Conservation (phyloP, 2,113 vertebrate genomes). For the Steatornis caripensis region DNA sequence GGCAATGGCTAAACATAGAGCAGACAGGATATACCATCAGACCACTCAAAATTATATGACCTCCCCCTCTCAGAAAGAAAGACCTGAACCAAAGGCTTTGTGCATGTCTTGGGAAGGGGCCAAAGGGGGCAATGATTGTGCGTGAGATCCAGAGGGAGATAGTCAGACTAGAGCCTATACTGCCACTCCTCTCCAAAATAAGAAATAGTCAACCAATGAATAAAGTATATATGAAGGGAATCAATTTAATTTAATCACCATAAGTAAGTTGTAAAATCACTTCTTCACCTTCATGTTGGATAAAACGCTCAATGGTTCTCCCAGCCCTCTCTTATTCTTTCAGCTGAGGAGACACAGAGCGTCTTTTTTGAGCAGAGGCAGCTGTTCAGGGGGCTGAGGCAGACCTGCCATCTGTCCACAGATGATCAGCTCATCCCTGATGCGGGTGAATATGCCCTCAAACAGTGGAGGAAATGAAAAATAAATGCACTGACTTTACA, state of each 20-base stretch:
- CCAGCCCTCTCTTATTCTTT: constrained; percentile 2
- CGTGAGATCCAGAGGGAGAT: neutral
- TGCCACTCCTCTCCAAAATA: neutral
- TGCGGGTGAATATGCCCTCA: neutral
- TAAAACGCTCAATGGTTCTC: constrained; percentile 57
- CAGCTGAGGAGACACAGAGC: constrained; percentile 6
- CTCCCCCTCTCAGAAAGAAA: neutral
- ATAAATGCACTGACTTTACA: neutral
- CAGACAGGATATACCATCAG: neutral
- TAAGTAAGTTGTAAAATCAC: constrained; percentile 44
- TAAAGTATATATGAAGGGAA: constrained; percentile 34
- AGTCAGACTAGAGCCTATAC: neutral
- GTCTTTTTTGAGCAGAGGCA: constrained; percentile 35
- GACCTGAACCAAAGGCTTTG: neutral
- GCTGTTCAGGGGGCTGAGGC: constrained; percentile 22
- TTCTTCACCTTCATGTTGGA: constrained; percentile 8
- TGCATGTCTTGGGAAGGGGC: accelerated
- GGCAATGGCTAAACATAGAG: neutral
- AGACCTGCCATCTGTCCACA: constrained; percentile 52
- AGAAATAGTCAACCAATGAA: neutral
- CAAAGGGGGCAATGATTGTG: neutral
- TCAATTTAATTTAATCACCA: constrained; percentile 36
- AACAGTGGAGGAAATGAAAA: neutral
- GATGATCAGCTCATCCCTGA: constrained; percentile 21
- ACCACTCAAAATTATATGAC: neutral